A percentile compares a stretch with the other conserved stretches of the same genome.
phyloP scores from a whole-genome alignment of 2,113 vertebrate genomes.

The Limanda limanda region DNA sequence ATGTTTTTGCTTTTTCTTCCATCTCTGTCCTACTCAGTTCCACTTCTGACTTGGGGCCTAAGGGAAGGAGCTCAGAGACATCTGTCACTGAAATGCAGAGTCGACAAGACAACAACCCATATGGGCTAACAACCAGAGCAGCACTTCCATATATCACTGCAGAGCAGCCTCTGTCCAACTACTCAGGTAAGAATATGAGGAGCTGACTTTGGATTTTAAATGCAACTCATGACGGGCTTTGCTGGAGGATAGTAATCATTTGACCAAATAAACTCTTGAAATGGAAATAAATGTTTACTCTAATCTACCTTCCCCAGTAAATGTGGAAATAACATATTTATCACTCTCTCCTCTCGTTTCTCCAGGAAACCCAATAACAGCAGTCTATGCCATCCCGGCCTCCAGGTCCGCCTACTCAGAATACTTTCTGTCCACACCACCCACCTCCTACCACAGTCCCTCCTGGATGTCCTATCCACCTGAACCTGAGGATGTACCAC shows the following conservation, averaged over 20 bases:
- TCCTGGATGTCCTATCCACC: slow-evolving; percentile 97
- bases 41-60: slow-evolving; percentile 93
- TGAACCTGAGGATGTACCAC: slow-evolving; percentile 89
- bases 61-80: slow-evolving; percentile 87
- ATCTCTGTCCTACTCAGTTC: slow-evolving; percentile 82
- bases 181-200: slow-evolving; percentile 88
- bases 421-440: slow-evolving; percentile 93
- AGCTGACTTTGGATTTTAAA: slow-evolving; percentile 12
- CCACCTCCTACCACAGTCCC: slow-evolving; percentile 92
- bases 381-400: slow-evolving; percentile 97
- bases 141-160: slow-evolving; percentile 86
- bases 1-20: neutral
- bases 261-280: neutral
- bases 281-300: neutral
- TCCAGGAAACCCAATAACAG: slow-evolving; percentile 94
- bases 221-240: neutral
- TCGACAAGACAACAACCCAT: slow-evolving; percentile 86
- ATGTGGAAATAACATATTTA: neutral
- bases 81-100: slow-evolving; percentile 85
- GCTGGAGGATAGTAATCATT: neutral
- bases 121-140: slow-evolving; percentile 84
- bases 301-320: too few relatives aligned
- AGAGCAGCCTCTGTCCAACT: slow-evolving; percentile 91
- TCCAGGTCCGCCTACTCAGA: slow-evolving; percentile 90
- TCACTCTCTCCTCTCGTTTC: neutral